Conservation (phyloP, 2,888 invertebrate genomes). For the Drosophila leonis region DNA sequence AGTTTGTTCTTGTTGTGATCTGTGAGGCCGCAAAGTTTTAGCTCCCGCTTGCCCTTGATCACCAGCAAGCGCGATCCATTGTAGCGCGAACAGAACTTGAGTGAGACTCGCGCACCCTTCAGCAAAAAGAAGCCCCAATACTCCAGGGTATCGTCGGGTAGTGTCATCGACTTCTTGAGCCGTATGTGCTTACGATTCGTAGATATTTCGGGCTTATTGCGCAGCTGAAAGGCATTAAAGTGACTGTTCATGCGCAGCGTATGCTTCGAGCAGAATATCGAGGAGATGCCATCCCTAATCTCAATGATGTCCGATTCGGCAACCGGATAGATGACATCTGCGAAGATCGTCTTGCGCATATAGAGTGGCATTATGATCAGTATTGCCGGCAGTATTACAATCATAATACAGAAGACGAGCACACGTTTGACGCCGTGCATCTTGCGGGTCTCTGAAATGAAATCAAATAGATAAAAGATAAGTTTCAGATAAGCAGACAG, state of each 20-base stretch:
- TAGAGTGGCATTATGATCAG: slow-evolving; percentile 92
- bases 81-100: slow-evolving; percentile 92
- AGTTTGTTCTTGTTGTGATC: slow-evolving; percentile 89
- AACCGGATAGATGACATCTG: slow-evolving; percentile 91
- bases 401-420: slow-evolving; percentile 91
- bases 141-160: slow-evolving; percentile 94
- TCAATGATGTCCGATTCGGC: slow-evolving; percentile 94
- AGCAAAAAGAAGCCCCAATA: slow-evolving; percentile 95
- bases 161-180: slow-evolving; percentile 92
- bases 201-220: slow-evolving; percentile 89
- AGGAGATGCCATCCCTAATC: slow-evolving; percentile 93
- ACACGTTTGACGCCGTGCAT: slow-evolving; percentile 94
- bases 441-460: slow-evolving; percentile 88
- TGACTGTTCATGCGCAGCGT: slow-evolving; percentile 91
- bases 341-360: slow-evolving; percentile 91
- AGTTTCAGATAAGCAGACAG: slow-evolving; percentile 25
- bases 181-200: slow-evolving; percentile 90
- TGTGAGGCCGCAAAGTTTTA: slow-evolving; percentile 92
- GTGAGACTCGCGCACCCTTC: slow-evolving; percentile 91
- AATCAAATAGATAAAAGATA: slow-evolving; percentile 23
- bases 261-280: slow-evolving; percentile 93
- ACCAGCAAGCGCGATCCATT: slow-evolving; percentile 93
- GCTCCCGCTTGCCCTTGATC: slow-evolving; percentile 91
- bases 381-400: slow-evolving; percentile 90
- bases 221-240: slow-evolving; percentile 91